These are phyloP conservation scores for Camponotus vicinus DNA, from an alignment of 1,140 invertebrate species.

Conservation along the genomic window DNA sequence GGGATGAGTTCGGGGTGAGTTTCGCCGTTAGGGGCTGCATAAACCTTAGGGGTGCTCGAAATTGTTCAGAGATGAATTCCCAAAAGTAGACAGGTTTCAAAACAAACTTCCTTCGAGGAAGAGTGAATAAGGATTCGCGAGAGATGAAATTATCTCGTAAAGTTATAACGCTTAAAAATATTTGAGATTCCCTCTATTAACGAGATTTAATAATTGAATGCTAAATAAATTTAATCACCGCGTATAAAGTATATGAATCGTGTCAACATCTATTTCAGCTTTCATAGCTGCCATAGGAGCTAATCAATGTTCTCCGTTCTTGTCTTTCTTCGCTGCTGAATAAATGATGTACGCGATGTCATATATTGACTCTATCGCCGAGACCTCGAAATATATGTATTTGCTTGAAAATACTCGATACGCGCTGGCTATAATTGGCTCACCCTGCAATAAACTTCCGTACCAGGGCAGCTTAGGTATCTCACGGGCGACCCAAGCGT, in stretches of 20 bases:
- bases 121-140: slow-evolving; percentile 8
- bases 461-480: slow-evolving; percentile 76
- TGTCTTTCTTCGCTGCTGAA: slow-evolving; percentile 16
- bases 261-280: not conserved
- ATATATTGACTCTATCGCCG: slow-evolving; percentile 67
- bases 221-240: not conserved
- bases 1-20: slow-evolving; percentile 74
- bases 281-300: not conserved
- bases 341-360: slow-evolving; percentile 57
- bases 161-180: slow-evolving; percentile 27
- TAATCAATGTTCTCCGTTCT: not conserved
- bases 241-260: not conserved
- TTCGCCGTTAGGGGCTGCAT: slow-evolving; percentile 61
- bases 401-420: slow-evolving; percentile 76
- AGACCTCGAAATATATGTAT: slow-evolving; percentile 38
- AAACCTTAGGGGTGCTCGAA: slow-evolving; percentile 68
- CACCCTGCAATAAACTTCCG: slow-evolving; percentile 78
- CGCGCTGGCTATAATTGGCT: slow-evolving; percentile 79
- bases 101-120: slow-evolving; percentile 75
- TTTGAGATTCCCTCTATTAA: slow-evolving; percentile 11
- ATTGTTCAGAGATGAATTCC: slow-evolving; percentile 79
- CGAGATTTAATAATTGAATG: not conserved
- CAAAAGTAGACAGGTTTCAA: slow-evolving; percentile 79
- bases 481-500: slow-evolving; percentile 71
- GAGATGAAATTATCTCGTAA: slow-evolving; percentile 37